Conservation (phyloP, 2,113 vertebrate genomes). For the Coregonus clupeaformis region DNA sequence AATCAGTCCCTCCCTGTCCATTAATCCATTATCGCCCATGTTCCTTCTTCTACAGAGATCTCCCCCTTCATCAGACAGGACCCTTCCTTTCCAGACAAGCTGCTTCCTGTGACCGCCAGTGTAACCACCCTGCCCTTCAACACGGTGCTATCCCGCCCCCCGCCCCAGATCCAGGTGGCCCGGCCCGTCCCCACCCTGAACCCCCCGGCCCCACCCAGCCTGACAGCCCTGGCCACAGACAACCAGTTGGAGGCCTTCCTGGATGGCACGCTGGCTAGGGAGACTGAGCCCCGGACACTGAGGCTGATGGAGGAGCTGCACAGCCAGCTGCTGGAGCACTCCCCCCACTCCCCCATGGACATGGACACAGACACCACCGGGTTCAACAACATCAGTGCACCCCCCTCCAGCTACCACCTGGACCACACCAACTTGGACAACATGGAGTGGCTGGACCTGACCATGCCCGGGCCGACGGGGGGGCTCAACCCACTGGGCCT, state of each 20-base stretch:
- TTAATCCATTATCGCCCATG: neutral
- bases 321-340: slow-evolving; percentile 77
- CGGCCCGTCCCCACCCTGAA: slow-evolving; percentile 70
- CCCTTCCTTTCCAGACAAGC: slow-evolving; percentile 82
- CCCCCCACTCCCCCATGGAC: slow-evolving; percentile 83
- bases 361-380: slow-evolving; percentile 65
- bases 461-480: slow-evolving; percentile 80
- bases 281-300: slow-evolving; percentile 66
- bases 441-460: slow-evolving; percentile 97
- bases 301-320: slow-evolving; percentile 85
- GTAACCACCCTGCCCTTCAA: slow-evolving; percentile 93
- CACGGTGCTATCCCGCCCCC: slow-evolving; percentile 87
- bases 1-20: neutral
- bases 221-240: slow-evolving; percentile 78
- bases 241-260: slow-evolving; percentile 86
- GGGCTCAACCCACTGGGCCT: slow-evolving; percentile 82
- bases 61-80: slow-evolving; percentile 88
- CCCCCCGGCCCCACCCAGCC: slow-evolving; percentile 70
- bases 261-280: slow-evolving; percentile 75
- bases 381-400: slow-evolving; percentile 61
- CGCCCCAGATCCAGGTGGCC: slow-evolving; percentile 87
- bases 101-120: slow-evolving; percentile 89
- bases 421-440: slow-evolving; percentile 84
- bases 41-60: slow-evolving; percentile 82
- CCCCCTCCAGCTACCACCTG: slow-evolving; percentile 76